A percentile compares a stretch with the other conserved stretches of the same genome.
phyloP scores from a whole-genome alignment of 2,888 invertebrate species.

The Polydrusus tereticollis region DNA sequence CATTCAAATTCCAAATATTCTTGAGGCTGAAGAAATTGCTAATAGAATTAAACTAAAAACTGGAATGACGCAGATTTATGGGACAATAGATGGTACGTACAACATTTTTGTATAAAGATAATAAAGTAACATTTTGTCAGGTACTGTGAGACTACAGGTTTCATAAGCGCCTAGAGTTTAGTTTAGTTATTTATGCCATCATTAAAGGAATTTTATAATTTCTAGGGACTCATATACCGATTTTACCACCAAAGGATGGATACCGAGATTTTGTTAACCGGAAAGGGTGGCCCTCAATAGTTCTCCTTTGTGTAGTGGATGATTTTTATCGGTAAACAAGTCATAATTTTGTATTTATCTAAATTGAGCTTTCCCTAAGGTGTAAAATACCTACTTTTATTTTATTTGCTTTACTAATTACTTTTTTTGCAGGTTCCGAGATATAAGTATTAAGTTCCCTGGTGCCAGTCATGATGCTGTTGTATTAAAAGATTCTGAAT shows the following conservation, averaged over 20 bases:
- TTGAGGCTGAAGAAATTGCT: neutral
- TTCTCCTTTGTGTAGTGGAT: neutral
- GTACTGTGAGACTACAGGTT: no score
- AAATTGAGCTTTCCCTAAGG: no score
- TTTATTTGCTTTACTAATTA: neutral
- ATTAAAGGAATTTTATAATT: neutral
- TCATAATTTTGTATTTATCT: neutral
- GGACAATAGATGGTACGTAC: neutral
- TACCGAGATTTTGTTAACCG: slow-evolving; percentile 15
- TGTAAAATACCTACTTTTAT: no score
- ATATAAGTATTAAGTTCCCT: slow-evolving; percentile 10
- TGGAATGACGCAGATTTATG: neutral
- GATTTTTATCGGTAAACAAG: neutral
- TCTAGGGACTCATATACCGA: slow-evolving; percentile 12
- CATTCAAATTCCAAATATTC: neutral
- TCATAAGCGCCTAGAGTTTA: no score
- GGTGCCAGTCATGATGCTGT: slow-evolving; percentile 11
- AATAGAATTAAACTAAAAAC: slow-evolving; percentile 5
- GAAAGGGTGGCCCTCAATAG: slow-evolving; percentile 45
- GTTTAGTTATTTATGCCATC: no score
- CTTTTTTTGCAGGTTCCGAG: neutral
- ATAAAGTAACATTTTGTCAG: no score
- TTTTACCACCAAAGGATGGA: slow-evolving; percentile 16
- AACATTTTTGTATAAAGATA: neutral
- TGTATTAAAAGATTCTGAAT: neutral